A percentile compares a stretch with the other conserved stretches of the same genome.
phyloP scores from a whole-genome alignment of 2,797 vertebrate species.

The Parauchenoglanis ngamensis region DNA sequence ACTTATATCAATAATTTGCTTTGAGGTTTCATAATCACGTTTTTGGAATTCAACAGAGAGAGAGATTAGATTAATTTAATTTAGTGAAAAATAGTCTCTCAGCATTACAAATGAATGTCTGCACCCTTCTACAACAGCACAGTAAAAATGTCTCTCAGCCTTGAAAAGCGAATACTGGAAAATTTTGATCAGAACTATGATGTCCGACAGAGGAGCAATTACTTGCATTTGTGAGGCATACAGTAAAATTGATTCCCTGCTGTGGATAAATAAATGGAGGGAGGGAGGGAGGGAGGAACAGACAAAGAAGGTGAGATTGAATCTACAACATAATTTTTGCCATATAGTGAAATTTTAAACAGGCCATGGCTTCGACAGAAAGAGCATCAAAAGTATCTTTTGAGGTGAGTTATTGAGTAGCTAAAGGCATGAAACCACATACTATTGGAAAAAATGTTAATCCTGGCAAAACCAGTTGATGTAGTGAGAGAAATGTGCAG shows the following conservation, averaged over 20 bases:
- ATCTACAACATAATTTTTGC: constrained; percentile 27
- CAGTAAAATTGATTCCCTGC: not conserved
- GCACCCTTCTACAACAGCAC: not conserved
- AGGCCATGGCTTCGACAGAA: not conserved
- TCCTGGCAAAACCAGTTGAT: not conserved
- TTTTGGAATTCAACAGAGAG: not conserved
- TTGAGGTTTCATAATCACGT: not conserved
- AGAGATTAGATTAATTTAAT: not conserved
- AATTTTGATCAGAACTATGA: not conserved
- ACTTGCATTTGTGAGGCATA: not conserved
- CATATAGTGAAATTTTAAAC: not conserved
- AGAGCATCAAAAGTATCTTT: not conserved
- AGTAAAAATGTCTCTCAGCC: not conserved
- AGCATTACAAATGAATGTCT: not conserved
- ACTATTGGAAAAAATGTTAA: not conserved
- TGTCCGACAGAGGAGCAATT: not conserved
- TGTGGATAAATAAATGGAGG: not conserved
- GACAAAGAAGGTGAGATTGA: constrained; percentile 41
- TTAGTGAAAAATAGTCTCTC: not conserved
- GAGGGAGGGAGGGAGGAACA: constrained; percentile 25
- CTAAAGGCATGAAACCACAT: not conserved
- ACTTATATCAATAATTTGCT: not conserved
- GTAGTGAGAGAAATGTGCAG: not conserved
- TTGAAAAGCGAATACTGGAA: not conserved
- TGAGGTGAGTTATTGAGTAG: not conserved